Percentiles rank a stretch among this genome's conserved stretches.
phyloP scores from a whole-genome alignment of 2,797 vertebrate species.

The Enteromius thamalakanensis region DNA sequence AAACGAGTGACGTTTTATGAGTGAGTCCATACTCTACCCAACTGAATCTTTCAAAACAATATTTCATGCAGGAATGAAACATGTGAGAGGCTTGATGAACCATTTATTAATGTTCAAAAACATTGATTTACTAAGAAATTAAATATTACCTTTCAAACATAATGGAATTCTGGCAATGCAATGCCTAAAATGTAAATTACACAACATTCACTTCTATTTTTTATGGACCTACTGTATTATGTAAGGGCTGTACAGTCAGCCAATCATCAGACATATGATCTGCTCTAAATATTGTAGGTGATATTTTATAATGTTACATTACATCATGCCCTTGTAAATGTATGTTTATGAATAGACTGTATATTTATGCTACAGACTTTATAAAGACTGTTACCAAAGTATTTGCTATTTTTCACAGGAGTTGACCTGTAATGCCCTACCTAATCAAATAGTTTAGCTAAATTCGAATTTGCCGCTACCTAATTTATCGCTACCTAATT shows the following conservation, averaged over 20 bases:
- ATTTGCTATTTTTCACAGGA: neutral
- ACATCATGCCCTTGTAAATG: neutral
- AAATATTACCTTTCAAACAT: neutral
- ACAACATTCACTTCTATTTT: neutral
- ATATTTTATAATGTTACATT: neutral
- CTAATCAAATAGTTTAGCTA: conserved; percentile 35
- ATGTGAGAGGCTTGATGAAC: neutral
- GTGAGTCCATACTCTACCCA: neutral
- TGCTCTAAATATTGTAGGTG: neutral
- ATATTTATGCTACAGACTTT: neutral
- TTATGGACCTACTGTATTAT: neutral
- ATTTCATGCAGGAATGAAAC: neutral
- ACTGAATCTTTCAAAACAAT: neutral
- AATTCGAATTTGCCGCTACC: too few species aligned
- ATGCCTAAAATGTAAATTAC: neutral
- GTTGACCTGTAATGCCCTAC: neutral
- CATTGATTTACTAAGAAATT: neutral
- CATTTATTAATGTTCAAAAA: neutral
- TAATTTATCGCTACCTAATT: too few species aligned
- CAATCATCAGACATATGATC: neutral
- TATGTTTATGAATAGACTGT: neutral
- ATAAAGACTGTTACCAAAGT: neutral
- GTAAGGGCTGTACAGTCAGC: neutral
- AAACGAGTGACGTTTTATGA: neutral
- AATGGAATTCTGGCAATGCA: neutral